These are phyloP conservation scores for Geococcyx californianus DNA, from an alignment of 2,113 vertebrate genomes.

Conservation along the genomic window DNA sequence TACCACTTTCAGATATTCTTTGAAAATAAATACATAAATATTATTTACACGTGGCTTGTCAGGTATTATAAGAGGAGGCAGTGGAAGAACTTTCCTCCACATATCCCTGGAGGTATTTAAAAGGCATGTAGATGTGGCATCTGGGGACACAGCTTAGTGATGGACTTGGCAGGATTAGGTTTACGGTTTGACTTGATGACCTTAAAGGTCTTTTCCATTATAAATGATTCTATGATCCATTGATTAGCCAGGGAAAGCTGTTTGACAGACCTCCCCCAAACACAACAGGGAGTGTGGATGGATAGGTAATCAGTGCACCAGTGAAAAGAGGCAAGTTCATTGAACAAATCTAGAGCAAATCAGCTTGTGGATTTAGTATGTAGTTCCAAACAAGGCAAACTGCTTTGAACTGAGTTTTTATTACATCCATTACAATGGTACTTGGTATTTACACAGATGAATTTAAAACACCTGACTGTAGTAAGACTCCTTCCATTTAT, in stretches of 20 bases:
- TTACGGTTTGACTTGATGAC: neutral
- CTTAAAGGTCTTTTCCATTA: neutral
- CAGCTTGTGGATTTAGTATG: neutral
- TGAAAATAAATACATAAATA: neutral
- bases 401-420: neutral
- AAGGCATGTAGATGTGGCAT: neutral
- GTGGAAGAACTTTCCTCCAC: neutral
- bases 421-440: neutral
- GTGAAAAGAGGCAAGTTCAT: neutral
- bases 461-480: neutral
- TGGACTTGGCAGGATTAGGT: neutral
- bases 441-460: neutral
- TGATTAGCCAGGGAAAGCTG: neutral
- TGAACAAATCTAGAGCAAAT: neutral
- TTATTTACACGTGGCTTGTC: neutral
- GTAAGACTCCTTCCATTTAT: neutral
- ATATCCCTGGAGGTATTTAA: neutral
- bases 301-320: neutral
- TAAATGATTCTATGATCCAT: neutral
- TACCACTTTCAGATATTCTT: neutral
- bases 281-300: neutral
- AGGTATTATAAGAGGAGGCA: neutral
- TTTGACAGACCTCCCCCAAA: neutral
- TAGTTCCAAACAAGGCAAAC: neutral
- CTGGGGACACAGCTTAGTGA: neutral